Percentiles rank a stretch among this genome's conserved stretches.
Evolutionary conservation across 2,113 vertebrate genomes (phyloP).

Genomic region (Coptodon rendalli): DNA sequence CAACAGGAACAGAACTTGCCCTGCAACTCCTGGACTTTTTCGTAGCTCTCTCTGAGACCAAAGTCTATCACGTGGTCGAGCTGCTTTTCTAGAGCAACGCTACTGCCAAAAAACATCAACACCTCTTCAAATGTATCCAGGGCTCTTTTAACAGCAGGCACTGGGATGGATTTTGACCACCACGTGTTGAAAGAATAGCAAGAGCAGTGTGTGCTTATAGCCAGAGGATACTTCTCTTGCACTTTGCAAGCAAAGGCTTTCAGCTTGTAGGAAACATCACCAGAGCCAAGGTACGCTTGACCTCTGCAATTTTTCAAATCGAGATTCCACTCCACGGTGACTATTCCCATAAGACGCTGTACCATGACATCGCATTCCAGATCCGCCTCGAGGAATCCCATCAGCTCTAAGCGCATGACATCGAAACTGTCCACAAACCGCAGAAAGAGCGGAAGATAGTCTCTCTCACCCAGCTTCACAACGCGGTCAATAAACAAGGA

Average conservation of each 20-base stretch:
- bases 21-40: slow-evolving; percentile 83
- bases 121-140: slow-evolving; percentile 86
- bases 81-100: slow-evolving; percentile 75
- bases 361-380: slow-evolving; percentile 77
- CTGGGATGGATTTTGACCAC: slow-evolving; percentile 87
- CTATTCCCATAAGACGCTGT: slow-evolving; percentile 76
- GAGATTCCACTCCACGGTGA: slow-evolving; percentile 86
- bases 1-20: slow-evolving; percentile 80
- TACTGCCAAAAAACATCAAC: slow-evolving; percentile 80
- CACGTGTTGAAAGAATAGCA: slow-evolving; percentile 92
- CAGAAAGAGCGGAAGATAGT: slow-evolving; percentile 84
- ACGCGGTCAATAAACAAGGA: slow-evolving; percentile 88
- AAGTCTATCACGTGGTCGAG: slow-evolving; percentile 80
- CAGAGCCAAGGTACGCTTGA: slow-evolving; percentile 88
- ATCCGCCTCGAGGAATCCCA: slow-evolving; percentile 86
- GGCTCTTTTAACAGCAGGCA: slow-evolving; percentile 79
- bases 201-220: slow-evolving; percentile 87
- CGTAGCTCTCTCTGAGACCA: slow-evolving; percentile 82
- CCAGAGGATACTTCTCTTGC: slow-evolving; percentile 87
- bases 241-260: slow-evolving; percentile 90
- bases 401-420: slow-evolving; percentile 85
- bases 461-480: slow-evolving; percentile 81
- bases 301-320: slow-evolving; percentile 92
- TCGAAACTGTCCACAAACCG: slow-evolving; percentile 91
- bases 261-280: slow-evolving; percentile 87